Base-by-base conservation (phyloP, 1,140 invertebrate species). In the Platorchestia sp. region DNA sequence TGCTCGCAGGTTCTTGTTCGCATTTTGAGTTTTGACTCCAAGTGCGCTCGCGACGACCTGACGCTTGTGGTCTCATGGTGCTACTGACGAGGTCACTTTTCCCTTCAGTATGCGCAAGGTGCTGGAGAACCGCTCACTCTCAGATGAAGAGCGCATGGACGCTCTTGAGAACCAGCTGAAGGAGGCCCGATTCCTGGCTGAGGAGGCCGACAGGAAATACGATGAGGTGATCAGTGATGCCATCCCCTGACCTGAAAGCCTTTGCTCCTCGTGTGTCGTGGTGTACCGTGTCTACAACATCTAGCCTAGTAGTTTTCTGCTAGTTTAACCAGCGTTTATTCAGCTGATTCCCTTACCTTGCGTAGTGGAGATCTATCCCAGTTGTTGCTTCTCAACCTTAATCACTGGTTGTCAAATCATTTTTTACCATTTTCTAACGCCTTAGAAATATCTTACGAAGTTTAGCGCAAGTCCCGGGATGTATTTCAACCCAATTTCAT, bases 191-290 rank as follows among this genome's bases (percentile, higher is more conserved):
- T 99, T 99, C 98, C 98, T 99, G 97, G 99, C 99, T 97, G 99
- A 99, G 98, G 99, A 99, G 98, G 99, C 99, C 97, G 99, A 99
- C 98, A 99, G 99, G 98, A 99, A 99, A 99, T 99, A 99, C 98
- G 99, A 99, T 99, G 99, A 99, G 99, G 99, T 99, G 98, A 96
- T 95, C 42, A 43, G 45, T 44, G 43, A 19, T 47, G 59, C 43
- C 75, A 22, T 53, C 53, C 47, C 42, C 86, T 51, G 3, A 40
- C 95, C 53, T 95, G 43, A 41, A 7, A 42, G 87, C 87, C 87
- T 14, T 89, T 44, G 87, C 43, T n/a, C n/a, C n/a, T n/a, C 43
- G 41, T 41, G 41, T 89, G 87, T 89, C 87, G 87, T 89, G n/a
- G n/a, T 89, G 87, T 89, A 89, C 14, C 87, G 59, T 75, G 59